Evolutionary conservation across 2,113 vertebrate species (phyloP), one percentile per base, ranked within the genome.

Genomic region (Calyptommatus sinebrachiatus): DNA sequence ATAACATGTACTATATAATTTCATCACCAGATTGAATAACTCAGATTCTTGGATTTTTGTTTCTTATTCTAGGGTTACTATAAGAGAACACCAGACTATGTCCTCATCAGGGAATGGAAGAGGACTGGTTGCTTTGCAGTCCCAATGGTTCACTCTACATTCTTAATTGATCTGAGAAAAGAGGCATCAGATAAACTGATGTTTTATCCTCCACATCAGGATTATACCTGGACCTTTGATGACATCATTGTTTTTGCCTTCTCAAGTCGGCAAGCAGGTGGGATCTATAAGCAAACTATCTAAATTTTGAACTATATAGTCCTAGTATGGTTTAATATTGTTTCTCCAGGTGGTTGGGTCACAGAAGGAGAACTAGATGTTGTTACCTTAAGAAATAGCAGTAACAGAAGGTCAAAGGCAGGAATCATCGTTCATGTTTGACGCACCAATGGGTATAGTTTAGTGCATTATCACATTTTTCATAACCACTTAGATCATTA

Each of bases 201-300:
- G 18, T 99, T 99, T 93, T 94, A 97, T 81, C 97, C 98, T 0
- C 98, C 98, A 0, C 97, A 98, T 90, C 93, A 94, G 1, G 97
- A 99, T 93, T 99, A 99, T 92, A 96, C 97, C 84, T 99, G 98
- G 98, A 96, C 96, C 14, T 99, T 98, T 20, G 98, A 99, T 74
- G 98, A 99, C 89, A 99, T 99, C 93, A 99, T 99, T 87, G 97
- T 97, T 85, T 99, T 99, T 84, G 97, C 98, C 28, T 99, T 99
- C 93, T 99, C 98, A 2, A 96, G 96, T 60, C 96, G 97, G 69
- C 95, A 98, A 87, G 94, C 97, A 93, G 97, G 98, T 99, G 89
- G 46, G 90, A 21, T 50, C 18, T 53, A 57, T 24, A 61, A 79
- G 74, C 69, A 9, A 68, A 21, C 31, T n/a, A 66, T 50, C 12